Percentiles rank a stretch among this genome's conserved stretches.
Evolutionary conservation across 2,888 invertebrate species (phyloP).

Genomic region (Ernsta delagoae): DNA sequence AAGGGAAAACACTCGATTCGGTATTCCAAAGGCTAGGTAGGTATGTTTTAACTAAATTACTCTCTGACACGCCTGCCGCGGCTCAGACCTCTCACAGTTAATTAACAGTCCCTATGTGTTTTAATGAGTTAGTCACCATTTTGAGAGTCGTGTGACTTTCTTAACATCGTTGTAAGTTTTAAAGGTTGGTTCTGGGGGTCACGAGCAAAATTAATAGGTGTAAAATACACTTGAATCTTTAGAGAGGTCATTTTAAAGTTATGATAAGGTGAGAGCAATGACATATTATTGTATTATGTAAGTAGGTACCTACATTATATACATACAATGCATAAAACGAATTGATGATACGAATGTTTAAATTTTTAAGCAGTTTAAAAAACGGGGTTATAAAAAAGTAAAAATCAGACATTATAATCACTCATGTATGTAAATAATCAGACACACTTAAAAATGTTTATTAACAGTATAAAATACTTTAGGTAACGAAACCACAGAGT

Average conservation of each 20-base stretch:
- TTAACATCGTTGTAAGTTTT: background rate
- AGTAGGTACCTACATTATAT: too few species aligned
- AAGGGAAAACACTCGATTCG: background rate
- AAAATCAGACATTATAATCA: too few species aligned
- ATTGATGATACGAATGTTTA: too few species aligned
- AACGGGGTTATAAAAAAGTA: too few species aligned
- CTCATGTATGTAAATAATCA: too few species aligned
- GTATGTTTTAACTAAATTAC: slow-evolving; percentile 31
- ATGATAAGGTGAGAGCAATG: background rate
- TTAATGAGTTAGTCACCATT: slow-evolving; percentile 32
- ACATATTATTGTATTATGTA: too few species aligned
- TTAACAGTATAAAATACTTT: too few species aligned
- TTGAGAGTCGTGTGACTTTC: slow-evolving; percentile 12
- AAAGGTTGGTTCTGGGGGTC: background rate
- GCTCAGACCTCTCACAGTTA: slow-evolving; percentile 26
- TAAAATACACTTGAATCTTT: background rate
- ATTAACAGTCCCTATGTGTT: slow-evolving; percentile 26
- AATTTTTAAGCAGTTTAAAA: too few species aligned
- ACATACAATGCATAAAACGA: too few species aligned
- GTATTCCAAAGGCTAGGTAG: slow-evolving; percentile 20
- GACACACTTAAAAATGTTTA: too few species aligned
- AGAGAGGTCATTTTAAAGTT: background rate
- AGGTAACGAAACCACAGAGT: too few species aligned
- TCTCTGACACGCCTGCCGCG: slow-evolving; percentile 25
- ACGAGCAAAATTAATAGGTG: background rate